Evolutionary conservation across 1,140 invertebrate species (phyloP).

Genomic region (Drosophila nigromelanica): DNA sequence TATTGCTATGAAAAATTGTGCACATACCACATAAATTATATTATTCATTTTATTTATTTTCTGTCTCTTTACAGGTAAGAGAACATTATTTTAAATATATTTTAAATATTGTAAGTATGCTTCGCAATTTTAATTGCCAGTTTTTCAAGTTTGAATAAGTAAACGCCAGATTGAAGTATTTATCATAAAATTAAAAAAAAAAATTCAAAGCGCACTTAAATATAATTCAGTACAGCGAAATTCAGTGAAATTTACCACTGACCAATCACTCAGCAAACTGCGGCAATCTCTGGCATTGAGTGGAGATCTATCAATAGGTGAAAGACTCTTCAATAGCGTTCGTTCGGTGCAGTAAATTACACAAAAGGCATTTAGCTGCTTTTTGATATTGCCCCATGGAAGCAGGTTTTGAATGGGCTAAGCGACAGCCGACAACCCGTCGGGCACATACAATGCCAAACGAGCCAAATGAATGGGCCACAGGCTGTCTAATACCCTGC

Average conservation of each 20-base stretch:
- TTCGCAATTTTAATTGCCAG: conserved; percentile 31
- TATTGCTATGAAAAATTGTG: too few relatives aligned
- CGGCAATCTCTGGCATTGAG: conserved; percentile 12
- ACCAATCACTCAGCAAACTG: conserved; percentile 42
- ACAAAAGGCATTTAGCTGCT: conserved; percentile 78
- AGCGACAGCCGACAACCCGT: conserved; percentile 29
- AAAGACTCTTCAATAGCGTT: conserved; percentile 64
- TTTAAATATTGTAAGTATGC: conserved; percentile 9
- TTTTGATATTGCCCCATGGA: conserved; percentile 77
- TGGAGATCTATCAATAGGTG: conserved; percentile 61
- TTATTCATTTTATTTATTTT: background rate
- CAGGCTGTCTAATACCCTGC: conserved; percentile 16
- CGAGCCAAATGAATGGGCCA: conserved; percentile 36
- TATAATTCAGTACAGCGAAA: conserved; percentile 34
- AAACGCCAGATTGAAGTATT: too few relatives aligned
- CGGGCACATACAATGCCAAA: conserved; percentile 25
- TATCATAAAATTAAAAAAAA: background rate
- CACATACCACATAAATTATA: background rate
- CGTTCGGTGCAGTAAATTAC: conserved; percentile 10
- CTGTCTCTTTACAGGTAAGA: conserved; percentile 46
- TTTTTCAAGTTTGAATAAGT: background rate
- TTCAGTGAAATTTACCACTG: conserved; percentile 53
- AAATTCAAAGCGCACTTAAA: conserved; percentile 33
- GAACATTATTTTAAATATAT: background rate
- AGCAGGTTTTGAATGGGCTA: conserved; percentile 65